phyloP scores from a whole-genome alignment of 2,888 invertebrate genomes.

The Apotomis betuletana region DNA sequence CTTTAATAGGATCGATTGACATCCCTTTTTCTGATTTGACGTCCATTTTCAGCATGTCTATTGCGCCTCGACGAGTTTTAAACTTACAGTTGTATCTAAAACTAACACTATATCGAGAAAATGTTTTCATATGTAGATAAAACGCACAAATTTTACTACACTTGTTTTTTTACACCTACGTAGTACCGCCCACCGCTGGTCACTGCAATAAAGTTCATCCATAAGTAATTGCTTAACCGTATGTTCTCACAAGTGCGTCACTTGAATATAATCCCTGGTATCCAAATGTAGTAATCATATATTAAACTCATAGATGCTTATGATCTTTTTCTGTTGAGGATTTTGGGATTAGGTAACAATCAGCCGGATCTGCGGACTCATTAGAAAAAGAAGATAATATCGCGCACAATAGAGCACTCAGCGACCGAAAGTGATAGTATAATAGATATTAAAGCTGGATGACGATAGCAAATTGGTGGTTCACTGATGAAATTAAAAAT shows the following conservation, averaged over 20 bases:
- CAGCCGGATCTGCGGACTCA: constrained; percentile 77
- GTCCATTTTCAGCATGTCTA: too few relatives aligned
- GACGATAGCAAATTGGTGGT: constrained; percentile 65
- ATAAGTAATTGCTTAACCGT: constrained; percentile 66
- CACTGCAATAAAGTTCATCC: constrained; percentile 43
- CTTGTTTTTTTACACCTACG: constrained; percentile 26
- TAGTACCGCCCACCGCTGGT: constrained; percentile 38
- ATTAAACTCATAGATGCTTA: not conserved
- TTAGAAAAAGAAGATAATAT: constrained; percentile 79
- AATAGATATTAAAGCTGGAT: constrained; percentile 70
- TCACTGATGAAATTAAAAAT: constrained; percentile 57
- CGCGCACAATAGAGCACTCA: constrained; percentile 76
- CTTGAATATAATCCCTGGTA: constrained; percentile 45
- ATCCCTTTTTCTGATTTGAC: too few relatives aligned
- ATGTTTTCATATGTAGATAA: constrained; percentile 1
- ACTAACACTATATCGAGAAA: not conserved
- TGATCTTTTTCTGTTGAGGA: constrained; percentile 1
- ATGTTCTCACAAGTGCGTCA: constrained; percentile 76
- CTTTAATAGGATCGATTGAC: too few relatives aligned
- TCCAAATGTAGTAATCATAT: constrained; percentile 1
- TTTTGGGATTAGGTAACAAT: constrained; percentile 69
- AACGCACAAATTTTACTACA: constrained; percentile 24
- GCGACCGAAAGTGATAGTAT: constrained; percentile 79
- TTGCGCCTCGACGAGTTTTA: not conserved
- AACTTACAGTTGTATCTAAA: constrained; percentile 7